A percentile compares a stretch with the other conserved stretches of the same genome.
Evolutionary conservation across 2,888 invertebrate genomes (phyloP).

Genomic region (Trisateles emortualis): DNA sequence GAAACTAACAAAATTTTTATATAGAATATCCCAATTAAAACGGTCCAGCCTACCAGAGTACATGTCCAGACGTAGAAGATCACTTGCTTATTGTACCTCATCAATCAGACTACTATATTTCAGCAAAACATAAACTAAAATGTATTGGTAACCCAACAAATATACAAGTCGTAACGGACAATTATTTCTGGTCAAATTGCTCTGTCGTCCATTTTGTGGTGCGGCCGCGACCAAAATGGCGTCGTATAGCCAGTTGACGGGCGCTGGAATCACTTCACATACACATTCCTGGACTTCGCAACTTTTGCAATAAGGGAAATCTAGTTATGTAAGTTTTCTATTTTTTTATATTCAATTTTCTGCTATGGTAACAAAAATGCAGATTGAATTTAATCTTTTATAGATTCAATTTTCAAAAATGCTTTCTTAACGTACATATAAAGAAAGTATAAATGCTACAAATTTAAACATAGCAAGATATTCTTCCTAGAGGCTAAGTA

Average conservation of each 20-base stretch:
- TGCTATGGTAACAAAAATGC: too few species aligned
- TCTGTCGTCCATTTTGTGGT: slow-evolving; percentile 68
- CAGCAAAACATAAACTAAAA: slow-evolving; percentile 2
- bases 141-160: slow-evolving; percentile 7
- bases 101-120: not conserved
- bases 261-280: slow-evolving; percentile 41
- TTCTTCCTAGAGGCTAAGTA: too few species aligned
- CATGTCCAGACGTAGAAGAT: too few species aligned
- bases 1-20: too few species aligned
- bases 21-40: too few species aligned
- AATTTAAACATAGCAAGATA: too few species aligned
- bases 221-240: slow-evolving; percentile 62
- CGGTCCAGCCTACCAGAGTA: too few species aligned
- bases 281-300: slow-evolving; percentile 14
- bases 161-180: slow-evolving; percentile 18
- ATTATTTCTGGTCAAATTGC: slow-evolving; percentile 48
- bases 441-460: too few species aligned
- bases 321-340: not conserved
- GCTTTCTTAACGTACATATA: too few species aligned
- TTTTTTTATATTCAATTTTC: not conserved
- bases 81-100: too few species aligned
- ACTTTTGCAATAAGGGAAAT: slow-evolving; percentile 8
- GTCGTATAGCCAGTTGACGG: slow-evolving; percentile 50
- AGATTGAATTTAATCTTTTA: too few species aligned
- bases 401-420: too few species aligned